Conservation (phyloP, 37 sponge, comb jelly and placozoan genomes). For the Theonella swinhoei region DNA sequence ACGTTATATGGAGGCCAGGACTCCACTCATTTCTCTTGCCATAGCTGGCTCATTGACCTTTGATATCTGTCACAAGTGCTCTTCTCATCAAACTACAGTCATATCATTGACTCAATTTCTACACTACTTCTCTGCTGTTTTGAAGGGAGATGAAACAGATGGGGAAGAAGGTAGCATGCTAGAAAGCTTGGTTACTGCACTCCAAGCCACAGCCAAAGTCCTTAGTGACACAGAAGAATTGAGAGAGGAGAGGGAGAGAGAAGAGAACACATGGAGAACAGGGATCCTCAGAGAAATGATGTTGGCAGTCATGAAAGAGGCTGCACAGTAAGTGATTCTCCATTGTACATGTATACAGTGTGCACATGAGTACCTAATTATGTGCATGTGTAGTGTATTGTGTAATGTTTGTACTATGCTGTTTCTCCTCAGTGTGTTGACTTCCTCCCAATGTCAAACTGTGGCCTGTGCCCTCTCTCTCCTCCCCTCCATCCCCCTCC, state of each 20-base stretch:
- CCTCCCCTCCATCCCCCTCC: slow-evolving; percentile 7
- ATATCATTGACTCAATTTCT: not conserved
- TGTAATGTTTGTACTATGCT: too few species aligned
- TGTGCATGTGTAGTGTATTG: not conserved
- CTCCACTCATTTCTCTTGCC: not conserved
- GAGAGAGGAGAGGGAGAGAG: not conserved
- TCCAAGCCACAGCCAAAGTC: not conserved
- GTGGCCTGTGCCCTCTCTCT: slow-evolving; percentile 15
- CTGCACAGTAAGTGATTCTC: not conserved
- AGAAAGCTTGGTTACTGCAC: not conserved
- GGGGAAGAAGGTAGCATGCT: not conserved
- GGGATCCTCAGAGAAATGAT: not conserved
- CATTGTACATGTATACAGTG: not conserved
- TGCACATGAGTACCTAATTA: not conserved
- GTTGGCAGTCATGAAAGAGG: not conserved
- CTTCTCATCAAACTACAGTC: not conserved
- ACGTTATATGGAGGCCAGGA: not conserved
- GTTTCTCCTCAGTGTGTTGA: slow-evolving; percentile 11
- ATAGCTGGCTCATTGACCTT: not conserved
- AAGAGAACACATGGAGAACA: not conserved
- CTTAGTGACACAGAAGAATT: not conserved
- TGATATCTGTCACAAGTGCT: not conserved
- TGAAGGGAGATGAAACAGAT: not conserved
- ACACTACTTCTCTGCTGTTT: not conserved
- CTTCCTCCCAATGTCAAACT: slow-evolving; percentile 6